These are phyloP conservation scores for Drusus annulatus DNA, from an alignment of 1,140 invertebrate species.

Conservation along the genomic window DNA sequence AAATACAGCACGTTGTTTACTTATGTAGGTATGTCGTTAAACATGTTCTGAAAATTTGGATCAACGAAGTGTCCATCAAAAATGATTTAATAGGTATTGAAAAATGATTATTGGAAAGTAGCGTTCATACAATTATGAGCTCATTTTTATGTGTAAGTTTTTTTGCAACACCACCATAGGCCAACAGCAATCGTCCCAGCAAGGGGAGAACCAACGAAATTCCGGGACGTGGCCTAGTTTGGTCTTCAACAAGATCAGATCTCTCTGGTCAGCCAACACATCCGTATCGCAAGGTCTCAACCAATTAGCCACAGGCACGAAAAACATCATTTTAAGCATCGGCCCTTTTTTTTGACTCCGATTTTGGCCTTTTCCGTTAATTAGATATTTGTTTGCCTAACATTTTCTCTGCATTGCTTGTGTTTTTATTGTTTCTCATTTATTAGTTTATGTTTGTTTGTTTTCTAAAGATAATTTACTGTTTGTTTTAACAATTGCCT, in stretches of 20 bases:
- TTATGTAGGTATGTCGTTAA: too few species aligned
- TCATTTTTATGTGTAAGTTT: conserved; percentile 12
- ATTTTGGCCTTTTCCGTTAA: too few species aligned
- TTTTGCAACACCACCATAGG: conserved; percentile 26
- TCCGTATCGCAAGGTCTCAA: conserved; percentile 82
- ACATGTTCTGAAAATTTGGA: too few species aligned
- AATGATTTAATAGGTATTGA: too few species aligned
- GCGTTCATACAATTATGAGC: not conserved
- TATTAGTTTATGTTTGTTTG: not conserved
- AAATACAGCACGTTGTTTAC: too few species aligned
- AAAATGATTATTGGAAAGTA: too few species aligned
- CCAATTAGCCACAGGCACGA: conserved; percentile 80
- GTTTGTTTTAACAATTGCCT: not conserved
- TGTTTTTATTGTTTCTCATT: not conserved
- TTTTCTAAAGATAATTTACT: not conserved
- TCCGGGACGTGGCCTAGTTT: conserved; percentile 80
- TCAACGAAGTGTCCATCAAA: too few species aligned
- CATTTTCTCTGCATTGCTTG: not conserved
- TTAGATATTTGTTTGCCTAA: not conserved
- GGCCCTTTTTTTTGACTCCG: conserved; percentile 34
- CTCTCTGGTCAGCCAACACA: conserved; percentile 84
- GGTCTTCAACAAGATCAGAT: conserved; percentile 89
- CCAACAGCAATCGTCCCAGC: conserved; percentile 26
- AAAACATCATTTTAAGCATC: conserved; percentile 28
- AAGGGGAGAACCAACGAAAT: conserved; percentile 41